Conservation (phyloP, 1,140 invertebrate genomes). For the Idris sp. region DNA sequence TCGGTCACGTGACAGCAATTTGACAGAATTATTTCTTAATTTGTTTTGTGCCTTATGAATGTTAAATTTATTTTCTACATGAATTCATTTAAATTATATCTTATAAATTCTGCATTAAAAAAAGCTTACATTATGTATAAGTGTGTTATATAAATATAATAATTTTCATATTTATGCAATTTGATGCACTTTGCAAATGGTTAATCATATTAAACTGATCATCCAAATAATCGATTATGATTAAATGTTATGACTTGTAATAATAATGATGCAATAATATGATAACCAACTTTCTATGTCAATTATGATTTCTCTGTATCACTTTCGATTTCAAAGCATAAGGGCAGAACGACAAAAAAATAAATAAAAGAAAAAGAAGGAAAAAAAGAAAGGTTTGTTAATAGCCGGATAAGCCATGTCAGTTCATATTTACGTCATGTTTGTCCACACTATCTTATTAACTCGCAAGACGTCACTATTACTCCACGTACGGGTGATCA, state of each 20-base stretch:
- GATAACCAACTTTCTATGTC: conserved; percentile 40
- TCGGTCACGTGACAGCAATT: too few species aligned
- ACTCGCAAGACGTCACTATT: conserved; percentile 34
- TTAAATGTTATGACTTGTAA: conserved; percentile 17
- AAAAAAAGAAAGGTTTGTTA: conserved; percentile 29
- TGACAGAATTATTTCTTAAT: too few species aligned
- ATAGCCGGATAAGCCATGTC: conserved; percentile 26
- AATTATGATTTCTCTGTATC: conserved; percentile 34
- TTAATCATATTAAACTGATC: too few species aligned
- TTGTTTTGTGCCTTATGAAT: too few species aligned
- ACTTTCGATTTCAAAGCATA: conserved; percentile 35
- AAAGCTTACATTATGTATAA: too few species aligned
- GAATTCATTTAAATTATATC: too few species aligned
- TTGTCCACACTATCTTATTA: conserved; percentile 42
- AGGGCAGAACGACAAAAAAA: conserved; percentile 1
- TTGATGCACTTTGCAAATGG: too few species aligned
- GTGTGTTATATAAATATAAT: too few species aligned
- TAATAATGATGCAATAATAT: conserved; percentile 30
- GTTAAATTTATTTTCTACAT: too few species aligned
- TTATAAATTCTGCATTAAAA: too few species aligned
- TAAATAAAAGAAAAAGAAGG: neutral
- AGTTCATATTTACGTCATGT: conserved; percentile 25
- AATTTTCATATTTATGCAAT: too few species aligned
- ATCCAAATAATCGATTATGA: conserved; percentile 7
- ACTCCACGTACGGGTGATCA: conserved; percentile 35